Conservation (phyloP, 2,888 invertebrate species). For the Hemaris fuciformis region DNA sequence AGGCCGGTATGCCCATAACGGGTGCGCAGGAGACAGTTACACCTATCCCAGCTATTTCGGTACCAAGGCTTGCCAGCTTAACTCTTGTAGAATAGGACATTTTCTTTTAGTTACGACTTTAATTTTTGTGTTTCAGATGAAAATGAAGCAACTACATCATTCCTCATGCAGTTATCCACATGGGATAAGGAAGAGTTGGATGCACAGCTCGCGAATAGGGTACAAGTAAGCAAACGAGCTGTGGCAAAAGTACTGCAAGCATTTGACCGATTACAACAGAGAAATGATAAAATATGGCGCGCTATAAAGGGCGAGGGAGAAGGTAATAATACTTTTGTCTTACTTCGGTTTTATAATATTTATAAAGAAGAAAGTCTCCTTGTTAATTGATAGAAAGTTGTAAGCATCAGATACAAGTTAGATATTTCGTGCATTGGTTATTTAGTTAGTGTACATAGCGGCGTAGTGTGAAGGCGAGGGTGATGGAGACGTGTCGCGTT, state of each 20-base stretch:
- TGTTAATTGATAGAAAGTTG: too few species aligned
- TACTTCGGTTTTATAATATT: background rate
- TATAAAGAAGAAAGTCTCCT: too few species aligned
- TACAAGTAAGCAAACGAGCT: slow-evolving; percentile 97
- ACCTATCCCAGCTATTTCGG: too few species aligned
- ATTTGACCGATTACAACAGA: slow-evolving; percentile 96
- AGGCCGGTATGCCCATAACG: too few species aligned
- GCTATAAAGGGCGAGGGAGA: slow-evolving; percentile 92
- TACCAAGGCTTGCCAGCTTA: too few species aligned
- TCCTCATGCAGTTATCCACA: slow-evolving; percentile 96
- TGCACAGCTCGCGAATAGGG: slow-evolving; percentile 96
- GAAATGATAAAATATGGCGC: slow-evolving; percentile 96
- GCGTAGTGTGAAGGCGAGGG: background rate
- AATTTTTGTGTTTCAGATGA: slow-evolving; percentile 93
- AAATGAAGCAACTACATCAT: slow-evolving; percentile 97
- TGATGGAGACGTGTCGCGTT: background rate
- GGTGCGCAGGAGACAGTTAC: too few species aligned
- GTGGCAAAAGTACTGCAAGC: slow-evolving; percentile 98
- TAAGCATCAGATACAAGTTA: too few species aligned
- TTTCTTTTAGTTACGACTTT: too few species aligned
- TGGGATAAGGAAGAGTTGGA: slow-evolving; percentile 99
- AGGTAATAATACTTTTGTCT: slow-evolving; percentile 64
- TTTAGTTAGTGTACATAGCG: too few species aligned
- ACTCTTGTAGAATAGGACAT: too few species aligned
- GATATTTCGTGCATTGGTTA: too few species aligned